Evolutionary conservation across 1,140 invertebrate genomes (phyloP).

Genomic region (Nephila pilipes): DNA sequence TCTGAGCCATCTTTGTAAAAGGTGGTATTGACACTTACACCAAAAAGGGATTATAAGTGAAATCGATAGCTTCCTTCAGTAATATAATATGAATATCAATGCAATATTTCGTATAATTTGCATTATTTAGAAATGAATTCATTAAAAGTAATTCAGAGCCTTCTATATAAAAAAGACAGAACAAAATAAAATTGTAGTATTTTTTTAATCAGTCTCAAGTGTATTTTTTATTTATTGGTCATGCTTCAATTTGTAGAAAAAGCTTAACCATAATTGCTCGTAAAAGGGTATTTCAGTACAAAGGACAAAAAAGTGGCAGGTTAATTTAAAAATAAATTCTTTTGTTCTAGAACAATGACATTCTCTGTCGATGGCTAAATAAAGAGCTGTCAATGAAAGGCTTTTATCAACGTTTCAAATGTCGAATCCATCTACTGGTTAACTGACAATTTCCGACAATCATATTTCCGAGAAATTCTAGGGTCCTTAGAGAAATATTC

Average conservation of each 20-base stretch:
- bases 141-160: too few relatives aligned
- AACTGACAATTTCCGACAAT: constrained; percentile 63
- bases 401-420: constrained; percentile 39
- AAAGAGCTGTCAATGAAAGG: neutral
- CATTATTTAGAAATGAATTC: too few relatives aligned
- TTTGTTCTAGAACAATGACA: neutral
- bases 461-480: neutral
- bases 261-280: neutral
- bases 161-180: too few relatives aligned
- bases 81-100: too few relatives aligned
- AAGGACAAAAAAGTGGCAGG: neutral
- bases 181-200: too few relatives aligned
- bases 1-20: too few relatives aligned
- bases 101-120: too few relatives aligned
- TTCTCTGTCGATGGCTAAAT: neutral
- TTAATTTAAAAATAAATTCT: constrained; percentile 13
- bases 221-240: neutral
- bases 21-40: too few relatives aligned
- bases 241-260: neutral
- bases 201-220: too few relatives aligned
- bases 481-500: too few relatives aligned
- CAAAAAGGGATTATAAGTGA: too few relatives aligned
- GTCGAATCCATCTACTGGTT: constrained; percentile 23
- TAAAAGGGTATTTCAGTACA: neutral
- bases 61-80: too few relatives aligned